Evolutionary conservation across 2,888 invertebrate species (phyloP).

Genomic region (Drosophila subquinaria): DNA sequence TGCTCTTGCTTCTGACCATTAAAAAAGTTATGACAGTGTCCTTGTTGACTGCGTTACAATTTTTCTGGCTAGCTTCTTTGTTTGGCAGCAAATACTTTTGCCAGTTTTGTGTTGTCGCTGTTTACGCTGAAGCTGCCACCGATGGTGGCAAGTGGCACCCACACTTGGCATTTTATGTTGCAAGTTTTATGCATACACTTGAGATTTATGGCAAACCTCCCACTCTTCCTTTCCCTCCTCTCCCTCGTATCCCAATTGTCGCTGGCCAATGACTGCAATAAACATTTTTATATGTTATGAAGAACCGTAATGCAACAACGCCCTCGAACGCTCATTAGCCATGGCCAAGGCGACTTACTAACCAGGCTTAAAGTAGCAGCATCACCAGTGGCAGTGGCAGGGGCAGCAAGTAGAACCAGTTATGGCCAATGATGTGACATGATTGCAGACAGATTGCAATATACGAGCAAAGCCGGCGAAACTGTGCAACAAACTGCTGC

Average conservation of each 20-base stretch:
- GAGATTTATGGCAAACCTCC: slow-evolving; percentile 59
- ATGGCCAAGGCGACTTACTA: slow-evolving; percentile 43
- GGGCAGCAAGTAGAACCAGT: slow-evolving; percentile 61
- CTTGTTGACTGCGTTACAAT: slow-evolving; percentile 73
- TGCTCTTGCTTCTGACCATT: slow-evolving; percentile 59
- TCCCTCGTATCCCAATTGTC: neutral
- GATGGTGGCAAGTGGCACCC: slow-evolving; percentile 21
- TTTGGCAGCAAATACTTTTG: slow-evolving; percentile 58
- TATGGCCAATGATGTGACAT: slow-evolving; percentile 79
- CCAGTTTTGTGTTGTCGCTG: slow-evolving; percentile 52
- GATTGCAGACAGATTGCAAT: slow-evolving; percentile 81
- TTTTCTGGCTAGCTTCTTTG: slow-evolving; percentile 40
- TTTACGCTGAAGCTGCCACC: slow-evolving; percentile 40
- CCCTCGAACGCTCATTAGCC: slow-evolving; percentile 75
- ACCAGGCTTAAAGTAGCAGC: slow-evolving; percentile 18
- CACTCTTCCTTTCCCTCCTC: slow-evolving; percentile 2
- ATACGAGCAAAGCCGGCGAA: slow-evolving; percentile 55
- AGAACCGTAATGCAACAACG: slow-evolving; percentile 55
- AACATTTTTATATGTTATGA: slow-evolving; percentile 59
- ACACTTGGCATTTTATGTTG: slow-evolving; percentile 56
- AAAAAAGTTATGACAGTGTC: slow-evolving; percentile 79
- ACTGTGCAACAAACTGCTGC: slow-evolving; percentile 59
- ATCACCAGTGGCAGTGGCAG: slow-evolving; percentile 13
- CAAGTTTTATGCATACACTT: slow-evolving; percentile 72
- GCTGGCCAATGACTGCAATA: slow-evolving; percentile 44